Conservation (phyloP, 2,113 vertebrate species). For the Tringa solitaria region DNA sequence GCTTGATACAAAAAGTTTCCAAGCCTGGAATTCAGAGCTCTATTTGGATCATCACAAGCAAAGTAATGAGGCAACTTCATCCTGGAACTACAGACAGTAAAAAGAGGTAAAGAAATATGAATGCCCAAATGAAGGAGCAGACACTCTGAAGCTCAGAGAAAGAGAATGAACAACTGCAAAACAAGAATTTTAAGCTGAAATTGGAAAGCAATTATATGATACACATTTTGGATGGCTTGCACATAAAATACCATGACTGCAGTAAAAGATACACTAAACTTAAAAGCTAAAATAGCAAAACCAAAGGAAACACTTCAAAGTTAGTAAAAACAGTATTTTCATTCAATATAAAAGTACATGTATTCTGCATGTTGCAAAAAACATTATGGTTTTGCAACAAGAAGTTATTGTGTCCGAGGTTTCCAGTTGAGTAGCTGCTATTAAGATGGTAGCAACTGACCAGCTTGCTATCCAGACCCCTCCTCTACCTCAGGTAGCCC, state of each 20-base stretch:
- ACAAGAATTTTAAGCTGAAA: background rate
- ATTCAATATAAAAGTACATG: background rate
- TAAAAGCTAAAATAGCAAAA: background rate
- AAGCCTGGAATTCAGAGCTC: background rate
- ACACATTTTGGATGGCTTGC: background rate
- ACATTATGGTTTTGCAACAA: background rate
- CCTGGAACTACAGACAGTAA: background rate
- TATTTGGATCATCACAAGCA: background rate
- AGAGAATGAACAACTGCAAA: background rate
- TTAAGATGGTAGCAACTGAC: background rate
- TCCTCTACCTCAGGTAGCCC: background rate
- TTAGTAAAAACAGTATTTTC: background rate
- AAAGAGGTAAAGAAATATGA: background rate
- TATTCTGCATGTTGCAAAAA: background rate
- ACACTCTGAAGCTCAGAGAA: background rate
- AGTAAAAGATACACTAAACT: background rate
- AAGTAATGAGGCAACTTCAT: background rate
- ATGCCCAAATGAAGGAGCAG: background rate
- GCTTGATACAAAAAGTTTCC: background rate
- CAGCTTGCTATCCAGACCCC: background rate
- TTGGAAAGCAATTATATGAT: background rate
- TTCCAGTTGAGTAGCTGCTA: background rate
- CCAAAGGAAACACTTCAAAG: background rate
- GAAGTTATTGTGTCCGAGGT: background rate
- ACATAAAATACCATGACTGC: background rate